Evolutionary conservation across 2,888 invertebrate genomes (phyloP), one percentile per base, ranked within the genome.

Genomic region (Eupeodes latifasciatus): DNA sequence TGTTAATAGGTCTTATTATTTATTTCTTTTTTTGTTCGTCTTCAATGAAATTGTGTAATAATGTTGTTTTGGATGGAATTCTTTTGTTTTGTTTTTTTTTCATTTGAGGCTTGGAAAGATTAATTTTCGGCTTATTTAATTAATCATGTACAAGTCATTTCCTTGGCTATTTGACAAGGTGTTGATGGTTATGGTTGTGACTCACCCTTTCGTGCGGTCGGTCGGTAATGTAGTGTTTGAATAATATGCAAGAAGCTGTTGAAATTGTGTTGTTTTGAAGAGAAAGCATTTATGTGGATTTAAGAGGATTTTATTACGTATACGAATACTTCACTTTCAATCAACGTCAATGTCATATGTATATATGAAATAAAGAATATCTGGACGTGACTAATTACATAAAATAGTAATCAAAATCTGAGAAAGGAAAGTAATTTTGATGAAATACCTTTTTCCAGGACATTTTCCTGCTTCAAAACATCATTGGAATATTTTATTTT

Each of bases 1-100:
- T 75, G 75, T 47, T 74, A 59, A 74, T 59, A 12, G 59, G 47
- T 34, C 74, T 74, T 74, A 74, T 55, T 36, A 69, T 69, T 69
- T 69, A 61, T 72, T 57, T 57, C 27, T 47, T 34, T 40, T 40
- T 40, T 40, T 40, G 3, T 40, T 40, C 9, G 5, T 40, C 49
- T n/a, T 49, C 49, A 49, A 61, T n/a, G n/a, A 49, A 74, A 44
- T 47, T 59, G 74, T 34, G 74, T 74, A 69, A 69, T 69, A 69
- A 69, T 55, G 69, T 69, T 69, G 69, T 69, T 69, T 55, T 69
- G 16, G 53, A 40, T 69, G 14, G 69, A 55, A 53, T 69, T 69
- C 16, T 36, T 12, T 69, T 11, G 34, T 51, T 27, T 51, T n/a
- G n/a, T n/a, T n/a, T 1, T n/a, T 51, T 57, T 27, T 34, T 69